phyloP scores from a whole-genome alignment of 2,888 invertebrate genomes.

The Sarcophaga subvicina region DNA sequence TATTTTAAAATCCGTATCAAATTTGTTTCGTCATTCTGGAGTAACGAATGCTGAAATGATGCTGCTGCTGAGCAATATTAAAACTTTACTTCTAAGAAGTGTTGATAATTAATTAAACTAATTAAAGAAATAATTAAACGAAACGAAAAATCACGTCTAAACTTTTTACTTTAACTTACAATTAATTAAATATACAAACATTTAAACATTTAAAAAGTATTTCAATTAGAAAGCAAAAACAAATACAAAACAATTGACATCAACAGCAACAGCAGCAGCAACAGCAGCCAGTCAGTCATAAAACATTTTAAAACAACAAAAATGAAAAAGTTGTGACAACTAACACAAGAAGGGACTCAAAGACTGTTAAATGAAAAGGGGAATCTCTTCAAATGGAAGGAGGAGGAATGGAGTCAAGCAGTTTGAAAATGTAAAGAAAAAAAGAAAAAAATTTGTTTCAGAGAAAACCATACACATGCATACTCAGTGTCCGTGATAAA shows the following conservation, averaged over 20 bases:
- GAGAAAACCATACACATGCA: background rate
- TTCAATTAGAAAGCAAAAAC: constrained; percentile 61
- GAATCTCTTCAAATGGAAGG: constrained; percentile 1
- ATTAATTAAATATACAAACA: constrained; percentile 65
- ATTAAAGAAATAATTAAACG: constrained; percentile 47
- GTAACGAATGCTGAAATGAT: background rate
- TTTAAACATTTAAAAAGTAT: constrained; percentile 53
- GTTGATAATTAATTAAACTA: constrained; percentile 71
- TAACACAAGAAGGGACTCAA: constrained; percentile 20
- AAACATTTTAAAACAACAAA: constrained; percentile 50
- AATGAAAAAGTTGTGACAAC: constrained; percentile 25
- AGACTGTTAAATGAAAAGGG: background rate
- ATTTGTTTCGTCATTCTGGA: background rate
- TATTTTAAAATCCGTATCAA: background rate
- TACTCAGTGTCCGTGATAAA: constrained; percentile 2
- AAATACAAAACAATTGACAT: constrained; percentile 7
- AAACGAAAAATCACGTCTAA: constrained; percentile 59
- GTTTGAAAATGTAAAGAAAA: background rate
- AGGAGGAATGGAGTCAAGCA: background rate
- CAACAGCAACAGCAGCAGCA: background rate
- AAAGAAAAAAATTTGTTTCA: constrained; percentile 32
- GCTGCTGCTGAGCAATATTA: background rate
- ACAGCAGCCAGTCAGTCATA: background rate
- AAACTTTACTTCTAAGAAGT: constrained; percentile 53
- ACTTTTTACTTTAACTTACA: constrained; percentile 62